Evolutionary conservation across 2,888 invertebrate species (phyloP).

Genomic region (Andrena hattorfiana): DNA sequence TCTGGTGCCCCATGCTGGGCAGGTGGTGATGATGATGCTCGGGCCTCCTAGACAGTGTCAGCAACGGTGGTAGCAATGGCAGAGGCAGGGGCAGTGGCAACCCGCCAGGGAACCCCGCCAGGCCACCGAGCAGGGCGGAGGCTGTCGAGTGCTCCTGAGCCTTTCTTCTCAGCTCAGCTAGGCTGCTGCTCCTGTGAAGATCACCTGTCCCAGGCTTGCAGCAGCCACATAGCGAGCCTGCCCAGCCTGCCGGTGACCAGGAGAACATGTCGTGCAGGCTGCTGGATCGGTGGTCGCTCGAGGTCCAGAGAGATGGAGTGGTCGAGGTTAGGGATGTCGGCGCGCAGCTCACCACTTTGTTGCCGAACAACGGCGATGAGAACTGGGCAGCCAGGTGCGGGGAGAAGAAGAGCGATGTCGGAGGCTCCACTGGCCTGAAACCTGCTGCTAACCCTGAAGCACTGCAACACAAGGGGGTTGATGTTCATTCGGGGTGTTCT

Average conservation of each 20-base stretch:
- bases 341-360: constrained; percentile 83
- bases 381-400: constrained; percentile 93
- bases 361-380: constrained; percentile 91
- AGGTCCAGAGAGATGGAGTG: constrained; percentile 84
- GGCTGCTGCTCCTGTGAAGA: constrained; percentile 88
- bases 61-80: constrained; percentile 86
- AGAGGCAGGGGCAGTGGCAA: constrained; percentile 84
- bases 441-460: constrained; percentile 87
- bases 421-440: constrained; percentile 84
- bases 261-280: constrained; percentile 83
- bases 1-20: constrained; percentile 81
- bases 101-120: constrained; percentile 81
- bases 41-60: constrained; percentile 84
- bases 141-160: constrained; percentile 98
- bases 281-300: constrained; percentile 84
- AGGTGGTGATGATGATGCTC: constrained; percentile 85
- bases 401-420: constrained; percentile 93
- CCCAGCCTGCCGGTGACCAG: constrained; percentile 83
- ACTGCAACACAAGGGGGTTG: constrained; percentile 82
- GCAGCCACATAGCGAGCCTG: constrained; percentile 73
- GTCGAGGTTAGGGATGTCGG: constrained; percentile 81
- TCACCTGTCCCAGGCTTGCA: constrained; percentile 80
- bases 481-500: neutral
- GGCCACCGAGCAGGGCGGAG: constrained; percentile 80
- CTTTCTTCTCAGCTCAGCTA: constrained; percentile 95